A percentile compares a stretch with the other conserved stretches of the same genome.
These are phyloP conservation scores for Acrossocheilus wenchowensis DNA, from an alignment of 2,797 vertebrate genomes.

Conservation along the genomic window DNA sequence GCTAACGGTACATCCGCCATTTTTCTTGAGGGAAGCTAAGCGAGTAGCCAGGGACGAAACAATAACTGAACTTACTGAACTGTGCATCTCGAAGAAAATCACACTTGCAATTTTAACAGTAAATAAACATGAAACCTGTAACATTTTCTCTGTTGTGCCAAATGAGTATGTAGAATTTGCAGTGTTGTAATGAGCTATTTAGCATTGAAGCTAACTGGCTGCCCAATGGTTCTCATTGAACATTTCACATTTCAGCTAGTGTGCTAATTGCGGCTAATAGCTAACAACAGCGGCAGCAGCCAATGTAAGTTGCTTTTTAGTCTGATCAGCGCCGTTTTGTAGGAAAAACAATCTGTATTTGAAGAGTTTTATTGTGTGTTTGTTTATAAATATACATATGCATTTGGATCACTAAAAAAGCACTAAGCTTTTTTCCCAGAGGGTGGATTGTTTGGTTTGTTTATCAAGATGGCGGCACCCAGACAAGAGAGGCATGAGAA, in stretches of 20 bases:
- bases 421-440: neutral
- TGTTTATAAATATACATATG: neutral
- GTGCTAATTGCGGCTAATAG: conserved; percentile 18
- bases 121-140: conserved; percentile 58
- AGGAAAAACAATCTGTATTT: neutral
- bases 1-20: conserved; percentile 71
- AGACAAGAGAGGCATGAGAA: conserved; percentile 64
- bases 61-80: conserved; percentile 8
- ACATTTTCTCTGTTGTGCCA: conserved; percentile 52
- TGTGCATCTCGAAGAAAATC: conserved; percentile 41
- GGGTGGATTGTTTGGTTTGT: conserved; percentile 58
- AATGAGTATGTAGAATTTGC: conserved; percentile 32
- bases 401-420: neutral
- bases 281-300: neutral
- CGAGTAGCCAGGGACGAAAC: conserved; percentile 48
- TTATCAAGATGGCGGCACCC: conserved; percentile 71
- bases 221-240: conserved; percentile 3
- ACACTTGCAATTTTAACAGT: conserved; percentile 38
- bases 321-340: neutral
- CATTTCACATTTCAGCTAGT: conserved; percentile 7
- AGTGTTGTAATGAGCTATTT: conserved; percentile 25
- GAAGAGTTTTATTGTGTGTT: neutral
- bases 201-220: conserved; percentile 33
- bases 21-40: conserved; percentile 72
- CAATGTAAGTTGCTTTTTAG: neutral